Evolutionary conservation across 2,888 invertebrate species (phyloP).

Genomic region (Conops quadrifasciatus): DNA sequence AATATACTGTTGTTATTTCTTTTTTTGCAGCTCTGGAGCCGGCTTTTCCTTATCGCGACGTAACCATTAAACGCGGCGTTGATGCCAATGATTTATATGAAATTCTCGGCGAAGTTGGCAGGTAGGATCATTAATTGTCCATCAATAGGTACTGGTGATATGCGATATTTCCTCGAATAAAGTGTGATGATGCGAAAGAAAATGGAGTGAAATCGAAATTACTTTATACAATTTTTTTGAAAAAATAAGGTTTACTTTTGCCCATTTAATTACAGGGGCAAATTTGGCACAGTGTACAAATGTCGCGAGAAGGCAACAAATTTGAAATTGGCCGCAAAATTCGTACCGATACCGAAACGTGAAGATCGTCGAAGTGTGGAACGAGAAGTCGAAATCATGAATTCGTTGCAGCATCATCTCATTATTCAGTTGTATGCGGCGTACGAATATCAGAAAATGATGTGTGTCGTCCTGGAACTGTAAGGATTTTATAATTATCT

Average conservation of each 20-base stretch:
- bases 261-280: constrained; percentile 76
- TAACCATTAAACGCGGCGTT: constrained; percentile 80
- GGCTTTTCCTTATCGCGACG: constrained; percentile 88
- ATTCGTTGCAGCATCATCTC: constrained; percentile 90
- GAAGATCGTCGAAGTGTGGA: constrained; percentile 92
- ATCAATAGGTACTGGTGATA: too few species aligned
- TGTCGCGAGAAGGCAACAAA: constrained; percentile 86
- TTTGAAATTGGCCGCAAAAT: constrained; percentile 89
- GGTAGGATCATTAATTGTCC: constrained; percentile 73
- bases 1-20: neutral
- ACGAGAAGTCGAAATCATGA: constrained; percentile 97
- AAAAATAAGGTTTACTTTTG: constrained; percentile 4
- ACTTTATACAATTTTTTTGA: too few species aligned
- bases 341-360: constrained; percentile 83
- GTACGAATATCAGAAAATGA: constrained; percentile 91
- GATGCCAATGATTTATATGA: constrained; percentile 89
- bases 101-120: constrained; percentile 89
- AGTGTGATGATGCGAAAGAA: too few species aligned
- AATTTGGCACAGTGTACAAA: constrained; percentile 95
- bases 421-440: constrained; percentile 98
- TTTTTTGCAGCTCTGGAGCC: constrained; percentile 81
- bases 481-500: constrained; percentile 68
- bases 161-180: too few species aligned
- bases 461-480: constrained; percentile 98
- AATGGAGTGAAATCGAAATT: too few species aligned